Conservation (phyloP, 2,113 vertebrate genomes). For the Aldabrachelys gigantea region DNA sequence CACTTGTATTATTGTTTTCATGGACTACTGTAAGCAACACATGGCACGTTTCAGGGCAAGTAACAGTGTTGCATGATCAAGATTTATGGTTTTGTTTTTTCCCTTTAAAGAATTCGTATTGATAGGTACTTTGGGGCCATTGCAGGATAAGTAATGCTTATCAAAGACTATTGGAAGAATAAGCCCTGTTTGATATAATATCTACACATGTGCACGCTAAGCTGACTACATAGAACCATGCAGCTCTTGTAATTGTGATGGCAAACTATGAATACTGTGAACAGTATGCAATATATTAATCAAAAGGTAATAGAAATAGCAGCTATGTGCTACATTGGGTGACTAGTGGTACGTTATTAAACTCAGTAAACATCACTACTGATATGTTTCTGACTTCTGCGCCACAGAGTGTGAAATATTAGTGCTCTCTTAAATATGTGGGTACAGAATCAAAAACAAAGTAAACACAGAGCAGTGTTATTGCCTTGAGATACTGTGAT, state of each 20-base stretch:
- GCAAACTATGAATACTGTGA: neutral
- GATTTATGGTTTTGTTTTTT: neutral
- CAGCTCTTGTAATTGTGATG: neutral
- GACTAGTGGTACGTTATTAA: neutral
- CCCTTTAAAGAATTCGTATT: neutral
- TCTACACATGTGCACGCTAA: neutral
- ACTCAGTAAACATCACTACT: neutral
- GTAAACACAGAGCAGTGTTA: neutral
- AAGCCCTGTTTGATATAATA: neutral
- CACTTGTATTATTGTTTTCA: neutral
- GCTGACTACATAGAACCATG: neutral
- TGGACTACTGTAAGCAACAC: neutral
- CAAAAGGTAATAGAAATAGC: neutral
- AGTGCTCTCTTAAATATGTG: neutral
- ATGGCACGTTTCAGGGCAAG: neutral
- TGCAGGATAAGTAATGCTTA: neutral
- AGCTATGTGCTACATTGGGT: neutral
- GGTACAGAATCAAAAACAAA: neutral
- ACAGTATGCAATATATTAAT: rapidly evolving
- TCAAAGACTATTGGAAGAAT: neutral
- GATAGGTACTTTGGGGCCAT: neutral
- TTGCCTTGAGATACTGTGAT: neutral
- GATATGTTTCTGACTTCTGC: neutral
- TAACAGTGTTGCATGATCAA: neutral
- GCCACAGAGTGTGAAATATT: neutral